Percentiles rank a stretch among this genome's conserved stretches.
Conservation (phyloP, 2,888 invertebrate genomes). For the Conomelus anceps region DNA sequence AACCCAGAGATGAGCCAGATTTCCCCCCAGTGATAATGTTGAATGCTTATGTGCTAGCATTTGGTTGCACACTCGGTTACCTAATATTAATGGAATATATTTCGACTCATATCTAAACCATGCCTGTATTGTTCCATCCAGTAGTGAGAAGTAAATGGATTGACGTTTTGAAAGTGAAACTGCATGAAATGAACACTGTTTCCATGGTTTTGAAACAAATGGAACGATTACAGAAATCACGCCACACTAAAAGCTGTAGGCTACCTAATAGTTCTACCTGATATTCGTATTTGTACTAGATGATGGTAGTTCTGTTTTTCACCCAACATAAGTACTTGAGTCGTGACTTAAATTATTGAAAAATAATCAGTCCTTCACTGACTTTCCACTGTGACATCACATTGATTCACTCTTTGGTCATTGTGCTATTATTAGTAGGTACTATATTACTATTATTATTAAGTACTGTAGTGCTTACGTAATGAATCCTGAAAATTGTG, state of each 20-base stretch:
- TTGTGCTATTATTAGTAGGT: too few relatives aligned
- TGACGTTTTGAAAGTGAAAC: background rate
- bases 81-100: background rate
- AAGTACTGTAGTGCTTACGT: background rate
- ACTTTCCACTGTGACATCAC: background rate
- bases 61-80: background rate
- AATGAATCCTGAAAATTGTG: too few relatives aligned
- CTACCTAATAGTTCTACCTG: background rate
- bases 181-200: background rate
- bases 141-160: background rate
- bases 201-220: background rate
- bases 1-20: too few relatives aligned
- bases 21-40: too few relatives aligned
- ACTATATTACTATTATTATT: background rate
- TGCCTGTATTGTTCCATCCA: background rate
- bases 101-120: background rate
- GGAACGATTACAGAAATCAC: background rate
- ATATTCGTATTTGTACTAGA: background rate
- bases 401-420: background rate
- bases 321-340: background rate
- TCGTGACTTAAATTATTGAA: background rate
- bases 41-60: background rate
- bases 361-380: background rate
- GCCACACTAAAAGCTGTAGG: background rate
- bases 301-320: too few relatives aligned